These are phyloP conservation scores for Mythimna albipuncta DNA, from an alignment of 2,888 invertebrate species.

Conservation along the genomic window DNA sequence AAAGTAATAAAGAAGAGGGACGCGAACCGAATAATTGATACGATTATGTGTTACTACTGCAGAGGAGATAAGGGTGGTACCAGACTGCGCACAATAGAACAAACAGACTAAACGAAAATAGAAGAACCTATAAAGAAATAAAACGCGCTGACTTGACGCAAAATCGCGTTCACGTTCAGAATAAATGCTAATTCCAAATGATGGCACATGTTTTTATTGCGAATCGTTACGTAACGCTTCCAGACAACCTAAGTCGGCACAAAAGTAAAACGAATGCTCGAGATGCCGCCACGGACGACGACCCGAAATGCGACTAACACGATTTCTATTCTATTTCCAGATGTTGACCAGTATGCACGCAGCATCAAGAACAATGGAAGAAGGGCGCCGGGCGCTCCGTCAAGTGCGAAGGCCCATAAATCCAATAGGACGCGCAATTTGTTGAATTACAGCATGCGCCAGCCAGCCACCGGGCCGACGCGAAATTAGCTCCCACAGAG, in stretches of 20 bases:
- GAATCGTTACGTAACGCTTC: conserved; percentile 58
- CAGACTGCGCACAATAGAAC: conserved; percentile 58
- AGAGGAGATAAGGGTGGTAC: conserved; percentile 69
- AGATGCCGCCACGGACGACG: conserved; percentile 59
- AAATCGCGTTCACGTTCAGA: conserved; percentile 23
- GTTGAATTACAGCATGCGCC: conserved; percentile 91
- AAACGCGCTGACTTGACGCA: conserved; percentile 31
- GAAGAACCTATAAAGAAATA: conserved; percentile 27
- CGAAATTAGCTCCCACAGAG: conserved; percentile 90
- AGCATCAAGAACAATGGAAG: conserved; percentile 86
- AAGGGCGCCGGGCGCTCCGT: conserved; percentile 86
- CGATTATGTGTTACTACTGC: conserved; percentile 86
- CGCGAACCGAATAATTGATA: conserved; percentile 89
- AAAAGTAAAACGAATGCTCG: conserved; percentile 56
- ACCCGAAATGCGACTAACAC: conserved; percentile 62
- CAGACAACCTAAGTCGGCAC: conserved; percentile 52
- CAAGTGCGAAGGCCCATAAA: conserved; percentile 88
- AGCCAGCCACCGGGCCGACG: conserved; percentile 89
- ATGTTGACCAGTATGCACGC: conserved; percentile 79
- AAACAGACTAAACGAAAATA: conserved; percentile 6
- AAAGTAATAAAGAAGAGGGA: conserved; percentile 87
- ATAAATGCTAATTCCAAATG: conserved; percentile 42
- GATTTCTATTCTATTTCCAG: conserved; percentile 70
- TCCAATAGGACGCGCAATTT: conserved; percentile 89
- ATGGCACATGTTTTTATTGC: conserved; percentile 48